phyloP scores from a whole-genome alignment of 2,113 vertebrate species.

The Baryphthengus martii region DNA sequence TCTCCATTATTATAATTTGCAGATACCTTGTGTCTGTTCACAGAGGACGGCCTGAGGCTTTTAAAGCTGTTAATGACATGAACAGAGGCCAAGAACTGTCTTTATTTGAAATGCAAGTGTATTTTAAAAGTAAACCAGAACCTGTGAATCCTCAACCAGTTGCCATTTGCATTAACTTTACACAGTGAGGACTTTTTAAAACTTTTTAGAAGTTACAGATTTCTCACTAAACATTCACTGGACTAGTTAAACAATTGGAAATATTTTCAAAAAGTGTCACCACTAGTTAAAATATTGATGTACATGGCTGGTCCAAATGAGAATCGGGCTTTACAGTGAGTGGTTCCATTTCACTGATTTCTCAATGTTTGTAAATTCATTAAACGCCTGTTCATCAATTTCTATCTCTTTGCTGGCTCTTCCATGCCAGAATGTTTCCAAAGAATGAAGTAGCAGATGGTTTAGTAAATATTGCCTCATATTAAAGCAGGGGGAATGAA shows the following conservation, averaged over 20 bases:
- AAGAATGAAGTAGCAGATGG: background rate
- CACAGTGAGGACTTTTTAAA: background rate
- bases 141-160: background rate
- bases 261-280: background rate
- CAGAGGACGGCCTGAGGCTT: background rate
- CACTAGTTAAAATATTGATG: background rate
- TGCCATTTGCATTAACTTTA: background rate
- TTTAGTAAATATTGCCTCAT: background rate
- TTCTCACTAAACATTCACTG: background rate
- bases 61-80: conserved; percentile 27
- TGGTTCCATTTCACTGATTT: background rate
- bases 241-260: background rate
- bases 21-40: background rate
- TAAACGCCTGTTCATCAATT: background rate
- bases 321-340: background rate
- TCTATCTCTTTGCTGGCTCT: background rate
- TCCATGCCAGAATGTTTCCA: background rate
- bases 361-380: background rate
- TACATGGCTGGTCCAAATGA: background rate
- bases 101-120: conserved; percentile 7
- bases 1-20: conserved; percentile 42
- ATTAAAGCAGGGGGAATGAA: background rate
- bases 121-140: conserved; percentile 14
- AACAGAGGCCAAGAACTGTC: conserved; percentile 23
- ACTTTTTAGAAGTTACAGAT: background rate